A percentile compares a stretch with the other conserved stretches of the same genome.
Evolutionary conservation across 2,113 vertebrate genomes (phyloP).

Genomic region (Calidris pygmaea): DNA sequence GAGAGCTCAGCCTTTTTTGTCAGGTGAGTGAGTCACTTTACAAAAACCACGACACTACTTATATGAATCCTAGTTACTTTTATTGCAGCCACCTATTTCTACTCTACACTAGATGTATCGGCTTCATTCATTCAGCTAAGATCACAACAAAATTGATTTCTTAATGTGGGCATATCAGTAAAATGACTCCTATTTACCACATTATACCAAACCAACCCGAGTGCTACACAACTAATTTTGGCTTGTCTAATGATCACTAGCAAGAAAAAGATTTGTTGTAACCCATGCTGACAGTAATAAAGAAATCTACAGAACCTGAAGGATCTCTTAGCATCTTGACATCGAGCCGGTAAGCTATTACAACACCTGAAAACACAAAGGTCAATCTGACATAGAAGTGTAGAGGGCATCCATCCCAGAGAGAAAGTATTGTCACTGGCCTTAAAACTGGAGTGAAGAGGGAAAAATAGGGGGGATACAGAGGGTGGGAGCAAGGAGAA

Average conservation of each 20-base stretch:
- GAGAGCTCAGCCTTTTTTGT: background rate
- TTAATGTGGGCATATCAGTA: background rate
- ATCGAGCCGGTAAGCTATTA: background rate
- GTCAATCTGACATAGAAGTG: background rate
- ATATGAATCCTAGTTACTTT: background rate
- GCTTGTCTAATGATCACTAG: background rate
- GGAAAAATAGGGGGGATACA: background rate
- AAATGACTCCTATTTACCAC: background rate
- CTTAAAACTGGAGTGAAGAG: background rate
- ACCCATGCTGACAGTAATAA: background rate
- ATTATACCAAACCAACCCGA: background rate
- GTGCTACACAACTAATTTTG: background rate
- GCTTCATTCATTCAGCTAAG: background rate
- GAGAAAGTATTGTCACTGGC: background rate
- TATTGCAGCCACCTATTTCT: background rate
- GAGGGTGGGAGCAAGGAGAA: background rate
- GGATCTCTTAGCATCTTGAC: background rate
- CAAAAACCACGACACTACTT: background rate
- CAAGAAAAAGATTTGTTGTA: background rate
- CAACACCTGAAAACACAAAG: background rate
- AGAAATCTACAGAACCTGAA: background rate
- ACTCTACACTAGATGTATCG: background rate
- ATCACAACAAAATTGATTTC: background rate
- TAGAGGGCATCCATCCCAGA: background rate
- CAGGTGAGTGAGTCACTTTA: background rate